Conservation (phyloP, 2,888 invertebrate species). For the Loripinus fragilis region DNA sequence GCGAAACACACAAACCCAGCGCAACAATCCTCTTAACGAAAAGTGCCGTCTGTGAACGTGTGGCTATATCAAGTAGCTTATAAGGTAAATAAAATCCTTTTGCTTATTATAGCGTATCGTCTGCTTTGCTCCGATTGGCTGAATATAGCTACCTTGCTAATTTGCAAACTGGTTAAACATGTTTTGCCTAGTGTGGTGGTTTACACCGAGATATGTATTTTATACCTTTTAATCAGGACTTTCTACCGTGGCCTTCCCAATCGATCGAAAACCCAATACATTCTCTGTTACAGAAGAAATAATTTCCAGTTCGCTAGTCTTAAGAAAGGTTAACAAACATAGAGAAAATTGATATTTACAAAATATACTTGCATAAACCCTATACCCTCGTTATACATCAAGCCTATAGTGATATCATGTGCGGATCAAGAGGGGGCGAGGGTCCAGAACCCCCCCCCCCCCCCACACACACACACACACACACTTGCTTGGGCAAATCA, state of each 20-base stretch:
- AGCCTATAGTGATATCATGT: no score
- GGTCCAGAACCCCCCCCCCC: no score
- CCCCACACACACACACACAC: no score
- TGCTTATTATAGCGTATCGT: conserved; percentile 40
- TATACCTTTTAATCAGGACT: conserved; percentile 6
- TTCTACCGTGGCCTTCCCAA: not conserved
- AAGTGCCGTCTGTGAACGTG: not conserved
- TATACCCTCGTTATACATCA: no score
- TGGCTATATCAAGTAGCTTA: conserved; percentile 17
- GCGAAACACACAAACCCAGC: not conserved
- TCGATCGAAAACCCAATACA: not conserved
- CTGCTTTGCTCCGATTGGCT: conserved; percentile 54
- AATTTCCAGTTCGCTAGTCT: not conserved
- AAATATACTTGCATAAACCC: no score
- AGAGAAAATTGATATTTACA: no score
- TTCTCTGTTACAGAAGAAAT: not conserved
- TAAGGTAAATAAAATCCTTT: conserved; percentile 12
- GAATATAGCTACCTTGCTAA: conserved; percentile 26
- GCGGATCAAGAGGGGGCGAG: no score
- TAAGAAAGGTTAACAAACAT: not conserved
- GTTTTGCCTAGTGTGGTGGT: not conserved
- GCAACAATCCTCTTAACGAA: not conserved
- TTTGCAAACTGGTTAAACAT: conserved; percentile 62
- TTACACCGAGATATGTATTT: not conserved
- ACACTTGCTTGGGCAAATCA: no score